Conservation (phyloP, 2,113 vertebrate species). For the Daboia siamensis region DNA sequence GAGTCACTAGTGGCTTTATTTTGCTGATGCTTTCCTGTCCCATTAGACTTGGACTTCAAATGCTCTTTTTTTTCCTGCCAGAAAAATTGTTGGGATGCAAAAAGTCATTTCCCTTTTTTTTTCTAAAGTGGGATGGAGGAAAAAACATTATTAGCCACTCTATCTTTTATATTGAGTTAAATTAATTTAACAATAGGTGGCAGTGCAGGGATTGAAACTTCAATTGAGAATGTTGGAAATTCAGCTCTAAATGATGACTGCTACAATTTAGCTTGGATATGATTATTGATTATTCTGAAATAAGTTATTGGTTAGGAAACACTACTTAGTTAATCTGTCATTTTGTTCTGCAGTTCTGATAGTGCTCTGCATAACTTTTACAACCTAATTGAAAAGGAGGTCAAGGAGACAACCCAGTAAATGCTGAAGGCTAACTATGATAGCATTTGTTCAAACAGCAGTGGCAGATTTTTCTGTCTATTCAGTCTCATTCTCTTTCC, state of each 20-base stretch:
- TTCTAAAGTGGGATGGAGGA: neutral
- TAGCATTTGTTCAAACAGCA: conserved; percentile 20
- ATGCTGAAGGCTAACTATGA: neutral
- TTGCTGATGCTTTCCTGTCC: neutral
- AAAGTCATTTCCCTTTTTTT: neutral
- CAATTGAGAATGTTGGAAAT: neutral
- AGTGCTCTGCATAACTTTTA: neutral
- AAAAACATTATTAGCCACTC: neutral
- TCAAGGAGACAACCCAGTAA: neutral
- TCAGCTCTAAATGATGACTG: conserved; percentile 11
- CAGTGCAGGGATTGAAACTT: neutral
- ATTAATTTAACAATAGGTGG: conserved; percentile 9
- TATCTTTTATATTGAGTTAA: neutral
- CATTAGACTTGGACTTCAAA: neutral
- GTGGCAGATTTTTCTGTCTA: neutral
- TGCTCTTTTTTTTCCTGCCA: neutral
- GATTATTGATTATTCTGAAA: conserved; percentile 27
- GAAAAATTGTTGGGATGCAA: neutral
- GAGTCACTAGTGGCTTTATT: neutral
- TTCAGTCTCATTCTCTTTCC: neutral
- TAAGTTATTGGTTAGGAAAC: conserved; percentile 5
- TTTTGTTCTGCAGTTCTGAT: neutral
- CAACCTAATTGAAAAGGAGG: conserved; percentile 5
- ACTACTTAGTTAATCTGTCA: conserved; percentile 10
- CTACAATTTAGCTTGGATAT: neutral